Base-by-base conservation (phyloP, 2,113 vertebrate genomes). In the Etheostoma cragini region DNA sequence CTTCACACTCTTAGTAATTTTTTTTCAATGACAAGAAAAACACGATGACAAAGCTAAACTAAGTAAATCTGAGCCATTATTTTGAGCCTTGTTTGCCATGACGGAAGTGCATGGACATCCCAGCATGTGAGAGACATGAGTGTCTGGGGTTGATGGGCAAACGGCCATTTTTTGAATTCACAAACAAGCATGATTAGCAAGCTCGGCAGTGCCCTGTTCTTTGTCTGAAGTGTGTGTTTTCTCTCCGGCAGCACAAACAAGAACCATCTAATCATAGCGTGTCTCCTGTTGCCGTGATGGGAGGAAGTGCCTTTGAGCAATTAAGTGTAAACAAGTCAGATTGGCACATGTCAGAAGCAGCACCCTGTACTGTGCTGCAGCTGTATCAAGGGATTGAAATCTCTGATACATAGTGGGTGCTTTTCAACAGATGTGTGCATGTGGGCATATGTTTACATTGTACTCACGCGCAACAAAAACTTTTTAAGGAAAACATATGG, bases 241-340 rank as follows among this genome's bases (percentile, higher is more conserved):
- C 62, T 77, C 47, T 79, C 52, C 56, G 74, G 78, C 76, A 67
- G 83, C 69, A 58, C 74, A 89, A 88, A 85, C 84, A 78, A 69
- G 83, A 72, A 26, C 57, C 80, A 35, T 81, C 82, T 85, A 88
- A 89, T 91, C 78, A 80, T 56, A 74, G 87, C 50, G 70, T 74
- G 85, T 42, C 74, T 76, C 60, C 60, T 35, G 63, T 63, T 53
- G 68, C 81, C 57, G n/a, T 16, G 53, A 74, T 61, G 71, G 80
- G 17, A 71, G 73, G 50, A 79, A 80, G 79, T 68, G 79, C 72
- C 86, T 85, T 77, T 63, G 53, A 81, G 88, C 82, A 83, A 75
- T 83, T 81, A 84, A 38, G 63, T 68, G 50, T 83, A 88, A 87
- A 85, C 71, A 90, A 74, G 79, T 74, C 69, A 22, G 86, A 87